phyloP scores from a whole-genome alignment of 2,888 invertebrate species.

The Idaea dimidiata region DNA sequence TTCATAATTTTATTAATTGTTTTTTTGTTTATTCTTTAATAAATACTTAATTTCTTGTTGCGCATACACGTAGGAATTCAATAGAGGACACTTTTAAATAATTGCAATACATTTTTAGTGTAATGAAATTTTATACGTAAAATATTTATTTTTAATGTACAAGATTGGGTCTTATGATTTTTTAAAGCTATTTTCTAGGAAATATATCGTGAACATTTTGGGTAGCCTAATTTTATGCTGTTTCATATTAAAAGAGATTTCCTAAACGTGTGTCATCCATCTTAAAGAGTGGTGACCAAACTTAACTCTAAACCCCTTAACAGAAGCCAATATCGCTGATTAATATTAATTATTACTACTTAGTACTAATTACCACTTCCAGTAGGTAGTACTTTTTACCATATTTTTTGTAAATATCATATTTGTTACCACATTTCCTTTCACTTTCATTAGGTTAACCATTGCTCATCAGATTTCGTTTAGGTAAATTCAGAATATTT shows the following conservation, averaged over 20 bases:
- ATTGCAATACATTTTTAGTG: background rate
- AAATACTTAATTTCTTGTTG: too few relatives aligned
- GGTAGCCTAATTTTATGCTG: background rate
- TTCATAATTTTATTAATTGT: background rate
- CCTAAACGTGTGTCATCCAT: background rate
- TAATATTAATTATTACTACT: background rate
- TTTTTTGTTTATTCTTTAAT: too few relatives aligned
- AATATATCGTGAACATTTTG: background rate
- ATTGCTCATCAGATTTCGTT: background rate
- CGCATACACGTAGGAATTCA: background rate
- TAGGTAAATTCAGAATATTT: background rate
- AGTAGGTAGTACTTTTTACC: too few relatives aligned
- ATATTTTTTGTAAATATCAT: background rate
- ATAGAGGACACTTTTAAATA: background rate
- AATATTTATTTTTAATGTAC: background rate
- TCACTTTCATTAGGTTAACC: background rate
- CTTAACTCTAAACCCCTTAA: background rate
- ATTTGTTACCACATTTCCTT: background rate
- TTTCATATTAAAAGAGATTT: background rate
- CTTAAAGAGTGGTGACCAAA: background rate
- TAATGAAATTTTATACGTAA: background rate
- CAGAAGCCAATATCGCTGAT: background rate
- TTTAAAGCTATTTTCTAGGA: background rate
- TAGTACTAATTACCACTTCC: too few relatives aligned
- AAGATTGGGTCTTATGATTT: background rate